Evolutionary conservation across 2,797 vertebrate species (phyloP).

Genomic region (Hirundo rustica): DNA sequence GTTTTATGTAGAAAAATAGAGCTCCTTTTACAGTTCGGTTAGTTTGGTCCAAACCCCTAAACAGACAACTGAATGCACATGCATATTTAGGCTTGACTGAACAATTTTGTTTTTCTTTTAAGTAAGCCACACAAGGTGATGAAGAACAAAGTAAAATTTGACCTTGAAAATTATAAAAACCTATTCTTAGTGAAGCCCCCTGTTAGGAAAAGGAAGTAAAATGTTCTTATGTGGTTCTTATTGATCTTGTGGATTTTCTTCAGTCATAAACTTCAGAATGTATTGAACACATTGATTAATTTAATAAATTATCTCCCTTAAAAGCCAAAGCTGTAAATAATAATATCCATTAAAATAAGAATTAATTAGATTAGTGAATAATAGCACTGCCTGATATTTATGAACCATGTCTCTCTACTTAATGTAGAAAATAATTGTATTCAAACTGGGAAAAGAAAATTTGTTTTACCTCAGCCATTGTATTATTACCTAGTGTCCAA

Average conservation of each 20-base stretch:
- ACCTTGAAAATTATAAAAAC: neutral
- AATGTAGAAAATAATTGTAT: neutral
- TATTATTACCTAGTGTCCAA: neutral
- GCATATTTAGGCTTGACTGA: neutral
- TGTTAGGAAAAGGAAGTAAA: neutral
- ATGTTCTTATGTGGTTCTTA: neutral
- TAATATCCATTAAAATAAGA: slow-evolving; percentile 5
- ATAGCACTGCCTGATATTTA: slow-evolving; percentile 10
- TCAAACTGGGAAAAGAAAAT: neutral
- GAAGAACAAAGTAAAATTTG: neutral
- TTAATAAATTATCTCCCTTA: slow-evolving; percentile 16
- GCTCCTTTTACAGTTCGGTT: neutral
- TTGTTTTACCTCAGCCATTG: neutral
- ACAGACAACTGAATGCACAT: neutral
- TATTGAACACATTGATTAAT: slow-evolving; percentile 16
- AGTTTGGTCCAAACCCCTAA: neutral
- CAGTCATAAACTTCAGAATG: neutral
- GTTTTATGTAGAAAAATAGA: neutral
- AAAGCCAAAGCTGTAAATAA: slow-evolving; percentile 48
- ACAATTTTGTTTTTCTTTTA: neutral
- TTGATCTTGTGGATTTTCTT: slow-evolving; percentile 17
- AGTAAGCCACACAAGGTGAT: neutral
- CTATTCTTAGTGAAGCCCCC: neutral
- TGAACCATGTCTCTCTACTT: neutral
- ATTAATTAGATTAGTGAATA: slow-evolving; percentile 1